Evolutionary conservation across 2,113 vertebrate genomes (phyloP).

Genomic region (Marcusenius ussheri): DNA sequence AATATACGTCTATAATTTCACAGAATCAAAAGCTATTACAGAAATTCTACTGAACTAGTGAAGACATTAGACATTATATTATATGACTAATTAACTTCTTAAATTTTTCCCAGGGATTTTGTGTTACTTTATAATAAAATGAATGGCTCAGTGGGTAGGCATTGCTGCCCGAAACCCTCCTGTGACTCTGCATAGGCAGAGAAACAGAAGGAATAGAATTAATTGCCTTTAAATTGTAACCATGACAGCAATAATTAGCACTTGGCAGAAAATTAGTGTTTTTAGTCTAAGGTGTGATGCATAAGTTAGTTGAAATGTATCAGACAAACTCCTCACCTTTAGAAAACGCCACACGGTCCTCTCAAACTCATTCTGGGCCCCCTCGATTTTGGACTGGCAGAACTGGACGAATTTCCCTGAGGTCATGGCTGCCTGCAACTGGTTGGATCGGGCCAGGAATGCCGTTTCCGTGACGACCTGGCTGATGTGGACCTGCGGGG

Average conservation of each 20-base stretch:
- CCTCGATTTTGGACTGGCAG: conserved; percentile 79
- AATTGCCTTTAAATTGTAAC: background rate
- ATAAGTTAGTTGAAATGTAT: background rate
- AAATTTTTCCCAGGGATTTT: background rate
- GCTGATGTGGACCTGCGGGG: conserved; percentile 70
- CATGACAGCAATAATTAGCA: background rate
- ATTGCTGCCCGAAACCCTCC: background rate
- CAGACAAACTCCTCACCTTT: conserved; percentile 68
- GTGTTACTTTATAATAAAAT: background rate
- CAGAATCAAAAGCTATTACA: background rate
- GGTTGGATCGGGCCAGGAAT: conserved; percentile 72
- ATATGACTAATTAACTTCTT: background rate
- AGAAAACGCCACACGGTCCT: conserved; percentile 87
- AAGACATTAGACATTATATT: background rate
- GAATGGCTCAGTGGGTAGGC: background rate
- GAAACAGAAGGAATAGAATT: background rate
- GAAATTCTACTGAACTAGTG: background rate
- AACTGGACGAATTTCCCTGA: conserved; percentile 71
- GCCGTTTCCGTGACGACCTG: conserved; percentile 86
- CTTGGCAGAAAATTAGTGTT: background rate
- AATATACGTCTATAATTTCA: background rate
- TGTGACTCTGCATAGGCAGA: background rate
- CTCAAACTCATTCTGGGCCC: conserved; percentile 76
- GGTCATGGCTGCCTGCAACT: conserved; percentile 76
- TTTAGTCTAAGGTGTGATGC: background rate